Base-by-base conservation (phyloP, 2,113 vertebrate genomes). In the Shinisaurus crocodilurus region DNA sequence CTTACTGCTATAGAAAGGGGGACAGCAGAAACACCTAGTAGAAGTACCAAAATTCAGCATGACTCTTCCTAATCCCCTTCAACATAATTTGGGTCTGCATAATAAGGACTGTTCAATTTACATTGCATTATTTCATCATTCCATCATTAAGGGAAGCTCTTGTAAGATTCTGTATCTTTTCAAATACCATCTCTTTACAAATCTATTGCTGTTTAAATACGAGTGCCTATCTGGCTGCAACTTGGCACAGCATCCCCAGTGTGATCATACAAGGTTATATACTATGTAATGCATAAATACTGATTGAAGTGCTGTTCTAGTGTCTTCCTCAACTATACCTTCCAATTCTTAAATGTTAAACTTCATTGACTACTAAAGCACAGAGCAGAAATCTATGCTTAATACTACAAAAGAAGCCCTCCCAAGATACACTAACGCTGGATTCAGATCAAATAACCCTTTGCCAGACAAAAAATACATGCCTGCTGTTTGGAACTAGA, bases 401-500 rank as follows among this genome's bases (percentile, higher is more conserved):
- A 60, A 43, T 23, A 54, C 20, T 77, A 48, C 43, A 84, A 45
- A 63, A 77, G 3, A 13, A 85, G 3, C 60, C 15, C 43, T 77
- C 34, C 43, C 29, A 57, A 5, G 70, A 34, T 80, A 25, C 12
- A 69, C 18, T n/a, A 34, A 91, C 20, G 80, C 84, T 92, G n/a
- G 54, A 79, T 91, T 90, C 91, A 90, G 77, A 60, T 93, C 87
- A 88, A 67, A 88, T 91, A 87, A 79, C 50, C 54, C 81, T 92
- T 92, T 82, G 81, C 72, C 90, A 92, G 90, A 88, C 57, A 92
- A 91, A 77, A 92, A 87, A 89, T 63, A 63, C 63, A 63, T 2
- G 75, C 92, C 54, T 91, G 80, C 67, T 93, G 92, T 93, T 93
- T 91, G 69, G 90, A 94, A 92, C 92, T 87, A 76, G 88, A 92